Evolutionary conservation across 1,140 invertebrate species (phyloP), one percentile per base, ranked within the genome.

Genomic region (Drosophila athabasca): DNA sequence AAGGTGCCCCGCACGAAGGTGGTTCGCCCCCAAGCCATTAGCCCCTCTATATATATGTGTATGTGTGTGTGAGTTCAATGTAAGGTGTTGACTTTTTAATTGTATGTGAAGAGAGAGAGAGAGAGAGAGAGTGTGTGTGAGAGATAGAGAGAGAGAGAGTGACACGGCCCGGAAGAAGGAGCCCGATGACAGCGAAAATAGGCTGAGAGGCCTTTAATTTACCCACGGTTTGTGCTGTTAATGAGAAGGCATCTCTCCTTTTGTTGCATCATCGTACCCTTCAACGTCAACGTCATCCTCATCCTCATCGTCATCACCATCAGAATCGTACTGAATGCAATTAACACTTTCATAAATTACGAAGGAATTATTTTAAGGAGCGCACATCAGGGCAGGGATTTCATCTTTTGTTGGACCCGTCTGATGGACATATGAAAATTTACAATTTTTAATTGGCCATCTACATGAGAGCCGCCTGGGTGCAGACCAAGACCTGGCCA

Each of bases 11-110:
- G 9, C 11, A 49, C 24, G 51, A 46, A 24, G 19, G 13, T 64
- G 48, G 31, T 41, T 26, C 9, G 11, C 44, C 69, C 60, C 8
- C 53, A 52, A 51, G 68, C 58, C 45, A 62, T 62, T 73, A 49
- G 53, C 35, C 35, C 35, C 11, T 35, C 6, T 35, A 7, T 39
- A n/a, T 39, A 0, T 53, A 19, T 35, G 19, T 46, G 6, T 44
- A 19, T 19, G 59, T 54, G 69, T 66, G 58, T 62, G 58, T 13
- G 61, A 48, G 61, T 81, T 79, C 66, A 79, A 83, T 88, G 75
- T 62, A 87, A 78, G 82, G 74, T 78, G 82, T 81, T 82, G 83
- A 82, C 80, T 83, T 75, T 76, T 79, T 73, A 88, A 82, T 88
- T 87, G 82, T 73, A 70, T 55, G 72, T 53, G 48, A 57, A 49